phyloP scores from a whole-genome alignment of 2,888 invertebrate species.

The Hirudinaria manillensis region DNA sequence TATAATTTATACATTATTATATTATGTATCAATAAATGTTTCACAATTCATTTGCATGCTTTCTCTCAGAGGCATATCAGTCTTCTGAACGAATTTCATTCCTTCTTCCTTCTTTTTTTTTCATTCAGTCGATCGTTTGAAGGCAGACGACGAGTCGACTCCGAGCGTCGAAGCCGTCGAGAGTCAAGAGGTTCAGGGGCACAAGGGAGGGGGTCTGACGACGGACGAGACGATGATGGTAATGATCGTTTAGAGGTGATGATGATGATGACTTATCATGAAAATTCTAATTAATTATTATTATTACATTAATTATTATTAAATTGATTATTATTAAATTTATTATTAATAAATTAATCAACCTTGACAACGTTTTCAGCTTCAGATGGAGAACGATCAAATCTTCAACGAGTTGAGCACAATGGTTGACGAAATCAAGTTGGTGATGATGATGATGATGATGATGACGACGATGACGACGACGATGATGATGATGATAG shows the following conservation, averaged over 20 bases:
- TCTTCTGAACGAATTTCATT: too few species aligned
- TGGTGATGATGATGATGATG: constrained; percentile 57
- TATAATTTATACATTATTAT: too few species aligned
- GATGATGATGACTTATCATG: constrained; percentile 8
- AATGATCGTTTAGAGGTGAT: neutral
- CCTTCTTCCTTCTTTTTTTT: too few species aligned
- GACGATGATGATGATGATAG: constrained; percentile 2
- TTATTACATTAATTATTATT: neutral
- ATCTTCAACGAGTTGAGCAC: constrained; percentile 80
- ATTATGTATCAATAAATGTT: too few species aligned
- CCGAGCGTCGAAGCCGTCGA: neutral
- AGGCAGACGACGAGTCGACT: neutral
- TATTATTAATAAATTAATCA: too few species aligned
- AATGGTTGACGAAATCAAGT: constrained; percentile 81
- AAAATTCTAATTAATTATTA: neutral
- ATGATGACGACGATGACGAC: neutral
- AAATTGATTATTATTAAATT: neutral
- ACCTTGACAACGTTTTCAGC: neutral
- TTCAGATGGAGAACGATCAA: constrained; percentile 69
- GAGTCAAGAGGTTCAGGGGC: neutral
- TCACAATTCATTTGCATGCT: too few species aligned
- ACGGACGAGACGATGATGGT: neutral
- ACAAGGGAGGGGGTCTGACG: neutral
- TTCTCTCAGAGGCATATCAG: too few species aligned
- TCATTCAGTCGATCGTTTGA: neutral